These are phyloP conservation scores for Pseudomyrmex pallidus DNA, from an alignment of 1,140 invertebrate genomes.

Conservation along the genomic window DNA sequence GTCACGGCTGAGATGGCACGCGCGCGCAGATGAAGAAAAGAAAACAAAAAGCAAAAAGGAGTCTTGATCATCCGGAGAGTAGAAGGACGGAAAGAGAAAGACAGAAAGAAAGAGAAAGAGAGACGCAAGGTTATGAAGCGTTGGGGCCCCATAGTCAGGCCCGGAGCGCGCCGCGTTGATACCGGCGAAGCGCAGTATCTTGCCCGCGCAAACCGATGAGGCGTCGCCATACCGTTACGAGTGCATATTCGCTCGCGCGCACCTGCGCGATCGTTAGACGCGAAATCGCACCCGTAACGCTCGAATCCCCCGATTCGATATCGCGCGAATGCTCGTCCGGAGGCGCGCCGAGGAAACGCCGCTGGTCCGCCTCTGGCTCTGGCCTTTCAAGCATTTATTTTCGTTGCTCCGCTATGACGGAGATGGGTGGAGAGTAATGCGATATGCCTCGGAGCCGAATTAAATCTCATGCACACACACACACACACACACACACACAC, in stretches of 20 bases:
- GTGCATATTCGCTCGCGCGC: conserved; percentile 60
- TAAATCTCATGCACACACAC: background rate
- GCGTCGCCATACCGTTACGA: conserved; percentile 81
- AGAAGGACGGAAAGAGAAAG: too few species aligned
- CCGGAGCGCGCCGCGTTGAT: conserved; percentile 13
- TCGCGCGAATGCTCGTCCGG: conserved; percentile 18
- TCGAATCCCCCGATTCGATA: conserved; percentile 59
- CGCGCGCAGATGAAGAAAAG: conserved; percentile 43
- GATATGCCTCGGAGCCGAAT: conserved; percentile 36
- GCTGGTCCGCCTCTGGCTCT: conserved; percentile 30
- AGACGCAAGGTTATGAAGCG: background rate
- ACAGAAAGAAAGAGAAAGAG: background rate
- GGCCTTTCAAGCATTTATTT: conserved; percentile 10
- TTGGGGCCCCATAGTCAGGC: conserved; percentile 8
- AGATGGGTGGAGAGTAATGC: conserved; percentile 3
- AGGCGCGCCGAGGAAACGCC: conserved; percentile 41
- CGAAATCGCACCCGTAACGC: conserved; percentile 78
- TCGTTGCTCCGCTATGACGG: conserved; percentile 6
- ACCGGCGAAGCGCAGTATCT: conserved; percentile 46
- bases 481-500: too few species aligned
- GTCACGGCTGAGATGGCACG: conserved; percentile 76
- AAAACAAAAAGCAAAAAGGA: conserved; percentile 38
- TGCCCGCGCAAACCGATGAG: conserved; percentile 79
- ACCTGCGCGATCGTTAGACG: conserved; percentile 80
- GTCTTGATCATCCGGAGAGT: background rate